Evolutionary conservation across 1,140 invertebrate species (phyloP).

Genomic region (Trachymyrmex septentrionalis): DNA sequence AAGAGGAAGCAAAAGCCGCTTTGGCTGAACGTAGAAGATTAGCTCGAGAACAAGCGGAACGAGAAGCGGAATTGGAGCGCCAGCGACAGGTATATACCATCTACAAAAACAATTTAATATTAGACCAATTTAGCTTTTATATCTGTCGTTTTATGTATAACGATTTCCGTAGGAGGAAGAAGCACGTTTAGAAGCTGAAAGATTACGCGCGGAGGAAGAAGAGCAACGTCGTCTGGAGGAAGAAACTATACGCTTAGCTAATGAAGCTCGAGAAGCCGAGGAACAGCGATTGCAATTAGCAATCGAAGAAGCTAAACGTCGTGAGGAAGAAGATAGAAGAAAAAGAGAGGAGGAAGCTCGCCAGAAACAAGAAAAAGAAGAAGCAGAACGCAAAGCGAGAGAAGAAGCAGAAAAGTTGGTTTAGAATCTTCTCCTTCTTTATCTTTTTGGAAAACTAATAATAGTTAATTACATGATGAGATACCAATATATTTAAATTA

Average conservation of each 20-base stretch:
- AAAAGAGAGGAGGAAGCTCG: conserved; percentile 90
- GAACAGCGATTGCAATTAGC: conserved; percentile 91
- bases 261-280: conserved; percentile 91
- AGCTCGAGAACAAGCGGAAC: conserved; percentile 94
- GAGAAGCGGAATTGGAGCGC: conserved; percentile 93
- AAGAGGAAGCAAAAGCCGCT: conserved; percentile 96
- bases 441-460: neutral
- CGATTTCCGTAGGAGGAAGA: conserved; percentile 89
- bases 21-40: conserved; percentile 94
- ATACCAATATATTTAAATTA: conserved; percentile 60
- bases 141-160: neutral
- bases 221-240: conserved; percentile 92
- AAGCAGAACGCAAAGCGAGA: conserved; percentile 91
- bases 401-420: conserved; percentile 91
- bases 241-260: conserved; percentile 90
- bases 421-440: neutral
- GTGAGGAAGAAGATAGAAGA: conserved; percentile 90
- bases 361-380: conserved; percentile 91
- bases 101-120: conserved; percentile 42
- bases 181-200: conserved; percentile 91
- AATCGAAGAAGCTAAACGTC: conserved; percentile 89
- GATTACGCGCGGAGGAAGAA: conserved; percentile 93
- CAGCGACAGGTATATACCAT: conserved; percentile 87
- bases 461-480: neutral
- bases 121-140: neutral